Conservation (phyloP, 2,113 vertebrate genomes). For the Anarhynchus alexandrinus region DNA sequence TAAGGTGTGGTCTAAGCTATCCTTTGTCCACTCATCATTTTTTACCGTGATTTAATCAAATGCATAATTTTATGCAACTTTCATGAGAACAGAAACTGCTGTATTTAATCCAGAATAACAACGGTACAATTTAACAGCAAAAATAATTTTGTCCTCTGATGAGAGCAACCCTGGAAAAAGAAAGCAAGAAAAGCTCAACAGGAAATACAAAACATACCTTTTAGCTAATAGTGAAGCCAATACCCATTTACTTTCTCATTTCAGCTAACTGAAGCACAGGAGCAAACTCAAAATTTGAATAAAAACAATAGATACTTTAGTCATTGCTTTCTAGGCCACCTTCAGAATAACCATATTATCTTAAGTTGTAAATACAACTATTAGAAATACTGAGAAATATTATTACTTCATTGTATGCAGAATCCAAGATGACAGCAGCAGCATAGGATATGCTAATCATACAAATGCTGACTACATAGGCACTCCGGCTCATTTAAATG, state of each 20-base stretch:
- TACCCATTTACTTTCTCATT: not conserved
- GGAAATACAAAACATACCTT: not conserved
- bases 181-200: not conserved
- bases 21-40: not conserved
- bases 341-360: not conserved
- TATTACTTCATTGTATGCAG: not conserved
- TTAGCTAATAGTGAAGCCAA: not conserved
- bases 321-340: not conserved
- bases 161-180: not conserved
- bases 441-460: not conserved
- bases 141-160: not conserved
- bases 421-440: not conserved
- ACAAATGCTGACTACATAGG: not conserved
- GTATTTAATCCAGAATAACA: not conserved
- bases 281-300: not conserved
- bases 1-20: not conserved
- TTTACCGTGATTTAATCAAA: not conserved
- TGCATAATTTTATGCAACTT: not conserved
- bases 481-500: not conserved
- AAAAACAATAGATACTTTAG: not conserved
- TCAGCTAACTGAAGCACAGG: not conserved
- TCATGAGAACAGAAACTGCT: not conserved
- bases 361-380: not conserved
- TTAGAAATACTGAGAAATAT: not conserved
- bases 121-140: not conserved